These are phyloP conservation scores for Poecilia gillii DNA, from an alignment of 2,797 vertebrate genomes.

Conservation along the genomic window DNA sequence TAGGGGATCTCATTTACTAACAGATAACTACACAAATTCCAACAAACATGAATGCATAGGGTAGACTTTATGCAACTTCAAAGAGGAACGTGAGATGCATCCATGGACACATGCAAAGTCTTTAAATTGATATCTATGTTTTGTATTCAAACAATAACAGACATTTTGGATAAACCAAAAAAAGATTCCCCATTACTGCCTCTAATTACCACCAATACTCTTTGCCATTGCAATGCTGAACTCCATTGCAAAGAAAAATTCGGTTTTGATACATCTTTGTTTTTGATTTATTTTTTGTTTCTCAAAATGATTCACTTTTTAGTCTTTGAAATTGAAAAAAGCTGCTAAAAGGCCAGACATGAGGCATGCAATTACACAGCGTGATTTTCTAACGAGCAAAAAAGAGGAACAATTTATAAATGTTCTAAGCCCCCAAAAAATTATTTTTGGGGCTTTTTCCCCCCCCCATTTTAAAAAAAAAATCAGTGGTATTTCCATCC, in stretches of 20 bases:
- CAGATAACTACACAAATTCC: conserved; percentile 26
- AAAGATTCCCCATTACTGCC: background rate
- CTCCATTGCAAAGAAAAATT: background rate
- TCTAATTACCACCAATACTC: background rate
- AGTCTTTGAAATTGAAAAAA: background rate
- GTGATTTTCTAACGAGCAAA: no score
- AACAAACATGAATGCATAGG: background rate
- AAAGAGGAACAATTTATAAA: no score
- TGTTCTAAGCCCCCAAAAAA: no score
- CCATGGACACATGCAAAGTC: background rate
- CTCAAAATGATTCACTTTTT: background rate
- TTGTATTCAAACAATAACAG: background rate
- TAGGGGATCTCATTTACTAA: conserved; percentile 32
- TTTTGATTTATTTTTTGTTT: background rate
- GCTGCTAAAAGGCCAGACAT: no score
- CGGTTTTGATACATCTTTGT: background rate
- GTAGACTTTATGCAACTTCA: conserved; percentile 14
- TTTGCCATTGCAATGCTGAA: background rate
- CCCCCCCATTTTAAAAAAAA: background rate
- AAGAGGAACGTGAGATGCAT: background rate
- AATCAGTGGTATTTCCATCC: background rate
- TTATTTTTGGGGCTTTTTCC: background rate
- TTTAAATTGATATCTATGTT: background rate
- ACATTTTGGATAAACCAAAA: background rate
- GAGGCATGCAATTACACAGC: no score